Base-by-base conservation (phyloP, 2,113 vertebrate genomes). In the Tonatia bakeri region DNA sequence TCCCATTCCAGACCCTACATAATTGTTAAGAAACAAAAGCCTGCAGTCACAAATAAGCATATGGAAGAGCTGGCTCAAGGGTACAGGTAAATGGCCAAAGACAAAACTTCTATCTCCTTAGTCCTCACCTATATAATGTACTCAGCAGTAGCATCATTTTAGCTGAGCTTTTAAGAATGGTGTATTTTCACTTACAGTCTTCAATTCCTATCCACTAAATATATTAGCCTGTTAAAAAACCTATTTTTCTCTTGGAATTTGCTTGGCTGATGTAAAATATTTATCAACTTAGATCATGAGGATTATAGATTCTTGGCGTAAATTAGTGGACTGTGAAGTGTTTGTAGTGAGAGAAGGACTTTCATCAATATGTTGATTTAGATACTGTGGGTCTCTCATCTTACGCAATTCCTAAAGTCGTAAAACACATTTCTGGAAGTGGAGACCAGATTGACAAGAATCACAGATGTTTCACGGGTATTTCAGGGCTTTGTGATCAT, bases 61-160 rank as follows among this genome's bases (percentile, higher is more conserved):
- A 99, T 99, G 91, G 99, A 99, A 96, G 99, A 99, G 96, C 98
- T 99, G 96, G 99, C 99, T 87, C 99, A 99, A 95, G 99, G 99
- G 36, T 99, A 99, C 98, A 99, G 99, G 99, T 99, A 98, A 93
- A 8, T 87, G 17, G 12, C 38, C 69, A 1, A 47, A 89, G 72
- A 67, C 16, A 69, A 28, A 70, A 36, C 28, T 59, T 64, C 61
- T 9, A 0, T 36, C 73, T 83, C 31, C 56, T 43, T 65, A 24
- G 15, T 59, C 1, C 1, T 1, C 5, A 4, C 13, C 7, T 38
- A 8, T 11, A 3, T 72, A 11, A 28, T 80, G 50, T 76, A 47
- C 14, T 40, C 17, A 26, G 40, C 36, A 16, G 1, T 47, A 19
- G 47, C 2, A 1, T 67, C n/a, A 36, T 40, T 80, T 52, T n/a